Percentiles rank a stretch among this genome's conserved stretches.
These are phyloP conservation scores for Hemicordylus capensis DNA, from an alignment of 2,113 vertebrate species.

Conservation along the genomic window DNA sequence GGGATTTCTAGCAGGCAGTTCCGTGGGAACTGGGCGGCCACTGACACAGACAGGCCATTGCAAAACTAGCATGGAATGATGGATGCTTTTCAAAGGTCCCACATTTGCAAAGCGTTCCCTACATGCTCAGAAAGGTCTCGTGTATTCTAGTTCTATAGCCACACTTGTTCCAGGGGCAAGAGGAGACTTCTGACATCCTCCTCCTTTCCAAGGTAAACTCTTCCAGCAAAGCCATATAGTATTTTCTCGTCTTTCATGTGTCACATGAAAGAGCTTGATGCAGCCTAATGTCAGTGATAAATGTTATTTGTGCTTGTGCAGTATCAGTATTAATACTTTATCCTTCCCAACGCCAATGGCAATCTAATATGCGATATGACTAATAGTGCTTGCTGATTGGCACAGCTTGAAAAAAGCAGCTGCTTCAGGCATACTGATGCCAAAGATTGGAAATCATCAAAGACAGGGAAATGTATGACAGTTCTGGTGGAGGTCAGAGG, in stretches of 20 bases:
- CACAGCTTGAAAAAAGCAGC: constrained; percentile 2
- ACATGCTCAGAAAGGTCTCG: background rate
- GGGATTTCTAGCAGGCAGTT: background rate
- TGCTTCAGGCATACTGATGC: background rate
- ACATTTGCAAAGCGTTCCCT: background rate
- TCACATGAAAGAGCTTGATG: fast-evolving
- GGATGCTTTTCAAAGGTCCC: background rate
- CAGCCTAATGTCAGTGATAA: background rate
- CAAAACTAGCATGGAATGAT: constrained; percentile 5
- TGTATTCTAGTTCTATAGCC: background rate
- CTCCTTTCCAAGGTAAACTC: background rate
- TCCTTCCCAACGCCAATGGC: background rate
- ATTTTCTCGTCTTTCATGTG: background rate
- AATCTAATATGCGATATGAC: background rate
- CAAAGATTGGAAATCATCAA: constrained; percentile 43
- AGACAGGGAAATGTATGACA: constrained; percentile 32
- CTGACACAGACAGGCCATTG: constrained; percentile 2
- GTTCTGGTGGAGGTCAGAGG: constrained; percentile 12
- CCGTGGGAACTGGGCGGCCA: constrained; percentile 13
- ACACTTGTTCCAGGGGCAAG: background rate
- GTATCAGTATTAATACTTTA: background rate
- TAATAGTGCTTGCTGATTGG: background rate
- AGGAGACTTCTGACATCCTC: background rate
- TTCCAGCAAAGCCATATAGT: background rate
- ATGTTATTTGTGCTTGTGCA: background rate